Conservation (phyloP, 2,113 vertebrate species). For the Amazona guildingii region DNA sequence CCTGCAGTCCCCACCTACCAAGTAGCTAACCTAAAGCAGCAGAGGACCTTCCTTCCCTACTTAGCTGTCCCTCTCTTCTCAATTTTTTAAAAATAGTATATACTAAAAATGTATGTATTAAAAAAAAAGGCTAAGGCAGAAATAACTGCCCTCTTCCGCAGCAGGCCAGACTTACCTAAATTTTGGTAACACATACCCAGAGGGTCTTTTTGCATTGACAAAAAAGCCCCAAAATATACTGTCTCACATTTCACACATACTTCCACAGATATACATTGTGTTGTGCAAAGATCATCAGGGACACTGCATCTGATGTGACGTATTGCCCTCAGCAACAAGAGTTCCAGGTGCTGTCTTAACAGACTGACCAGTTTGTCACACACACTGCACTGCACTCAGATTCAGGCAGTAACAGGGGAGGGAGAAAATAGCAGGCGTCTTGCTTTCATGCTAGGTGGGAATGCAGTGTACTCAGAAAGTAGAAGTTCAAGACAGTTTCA, state of each 20-base stretch:
- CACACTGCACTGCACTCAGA: background rate
- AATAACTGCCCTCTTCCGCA: background rate
- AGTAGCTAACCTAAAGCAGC: background rate
- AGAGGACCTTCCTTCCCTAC: background rate
- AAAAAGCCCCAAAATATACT: background rate
- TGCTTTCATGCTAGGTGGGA: background rate
- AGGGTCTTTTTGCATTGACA: background rate
- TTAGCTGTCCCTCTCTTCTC: background rate
- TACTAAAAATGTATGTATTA: background rate
- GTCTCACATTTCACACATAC: background rate
- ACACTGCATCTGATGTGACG: background rate
- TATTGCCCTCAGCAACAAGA: background rate
- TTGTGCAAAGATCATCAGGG: background rate
- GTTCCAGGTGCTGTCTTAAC: background rate
- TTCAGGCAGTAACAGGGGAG: background rate
- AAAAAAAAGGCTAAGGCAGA: background rate
- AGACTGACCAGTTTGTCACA: background rate
- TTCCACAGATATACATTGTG: background rate
- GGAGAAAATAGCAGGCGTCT: background rate
- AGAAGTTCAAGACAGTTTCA: background rate
- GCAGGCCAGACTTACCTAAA: background rate
- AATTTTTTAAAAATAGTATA: background rate
- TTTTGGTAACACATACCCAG: background rate
- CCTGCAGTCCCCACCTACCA: background rate
- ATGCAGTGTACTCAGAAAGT: background rate